Conservation (phyloP, 2,888 invertebrate species). For the Galeopsomyia nigrocyanea region DNA sequence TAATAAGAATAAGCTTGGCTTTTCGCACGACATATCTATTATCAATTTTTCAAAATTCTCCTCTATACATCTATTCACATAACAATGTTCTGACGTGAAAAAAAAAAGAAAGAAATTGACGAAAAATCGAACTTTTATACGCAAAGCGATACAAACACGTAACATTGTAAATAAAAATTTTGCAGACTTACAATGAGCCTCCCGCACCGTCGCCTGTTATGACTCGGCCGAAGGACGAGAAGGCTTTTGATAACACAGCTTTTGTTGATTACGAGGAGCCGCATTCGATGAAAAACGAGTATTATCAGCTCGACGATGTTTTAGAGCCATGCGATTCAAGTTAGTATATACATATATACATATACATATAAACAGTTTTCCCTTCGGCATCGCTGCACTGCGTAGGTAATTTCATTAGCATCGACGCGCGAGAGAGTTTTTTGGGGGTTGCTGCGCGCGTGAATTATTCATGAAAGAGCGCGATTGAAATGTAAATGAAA, state of each 20-base stretch:
- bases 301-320: conserved; percentile 76
- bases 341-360: conserved; percentile 50
- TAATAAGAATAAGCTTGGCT: too few species aligned
- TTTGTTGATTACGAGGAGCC: conserved; percentile 88
- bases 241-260: conserved; percentile 79
- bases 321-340: conserved; percentile 62
- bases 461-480: too few species aligned
- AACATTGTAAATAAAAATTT: conserved; percentile 15
- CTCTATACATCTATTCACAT: background rate
- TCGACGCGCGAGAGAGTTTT: too few species aligned
- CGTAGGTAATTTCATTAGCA: too few species aligned
- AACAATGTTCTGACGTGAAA: conserved; percentile 13
- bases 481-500: too few species aligned
- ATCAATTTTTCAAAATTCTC: too few species aligned
- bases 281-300: conserved; percentile 80
- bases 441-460: too few species aligned
- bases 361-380: too few species aligned
- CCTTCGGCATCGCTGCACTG: too few species aligned
- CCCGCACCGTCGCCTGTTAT: conserved; percentile 59
- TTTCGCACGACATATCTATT: too few species aligned
- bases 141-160: background rate
- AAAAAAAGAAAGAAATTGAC: too few species aligned
- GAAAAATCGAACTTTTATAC: background rate
- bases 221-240: conserved; percentile 62
- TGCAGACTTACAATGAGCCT: conserved; percentile 64